These are phyloP conservation scores for Netelia melanura DNA, from an alignment of 2,888 invertebrate species.

Conservation along the genomic window DNA sequence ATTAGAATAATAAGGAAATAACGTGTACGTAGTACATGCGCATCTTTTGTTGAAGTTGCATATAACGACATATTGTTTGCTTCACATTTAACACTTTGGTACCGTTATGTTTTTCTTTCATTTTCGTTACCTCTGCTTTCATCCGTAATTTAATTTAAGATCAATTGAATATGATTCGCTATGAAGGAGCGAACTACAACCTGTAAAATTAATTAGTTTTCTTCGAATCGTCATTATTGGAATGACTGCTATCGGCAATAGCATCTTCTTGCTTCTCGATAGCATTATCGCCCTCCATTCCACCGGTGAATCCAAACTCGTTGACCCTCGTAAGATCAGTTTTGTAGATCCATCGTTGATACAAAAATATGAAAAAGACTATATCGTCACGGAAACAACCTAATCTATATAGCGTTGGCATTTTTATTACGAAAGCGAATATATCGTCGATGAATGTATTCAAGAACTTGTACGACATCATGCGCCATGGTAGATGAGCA, in stretches of 20 bases:
- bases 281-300: conserved; percentile 89
- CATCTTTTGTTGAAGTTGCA: not conserved
- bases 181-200: conserved; percentile 12
- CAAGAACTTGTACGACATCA: conserved; percentile 99
- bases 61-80: not conserved
- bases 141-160: conserved; percentile 66
- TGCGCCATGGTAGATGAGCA: conserved; percentile 99
- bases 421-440: conserved; percentile 99
- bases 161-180: conserved; percentile 69
- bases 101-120: conserved; percentile 33
- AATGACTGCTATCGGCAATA: conserved; percentile 59
- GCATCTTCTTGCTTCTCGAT: conserved; percentile 69
- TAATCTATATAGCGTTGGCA: conserved; percentile 99
- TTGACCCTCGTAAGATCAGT: conserved; percentile 97
- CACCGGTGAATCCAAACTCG: conserved; percentile 99
- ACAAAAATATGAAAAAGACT: conserved; percentile 99
- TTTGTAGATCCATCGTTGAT: conserved; percentile 99
- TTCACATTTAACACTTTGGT: conserved; percentile 62
- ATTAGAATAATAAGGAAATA: not conserved
- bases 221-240: conserved; percentile 72
- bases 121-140: conserved; percentile 17
- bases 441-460: conserved; percentile 99
- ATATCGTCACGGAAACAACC: conserved; percentile 99
- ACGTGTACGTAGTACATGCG: not conserved
- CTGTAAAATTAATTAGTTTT: conserved; percentile 77